Evolutionary conservation across 2,797 vertebrate species (phyloP).

Genomic region (Platyrinchus mystaceus): DNA sequence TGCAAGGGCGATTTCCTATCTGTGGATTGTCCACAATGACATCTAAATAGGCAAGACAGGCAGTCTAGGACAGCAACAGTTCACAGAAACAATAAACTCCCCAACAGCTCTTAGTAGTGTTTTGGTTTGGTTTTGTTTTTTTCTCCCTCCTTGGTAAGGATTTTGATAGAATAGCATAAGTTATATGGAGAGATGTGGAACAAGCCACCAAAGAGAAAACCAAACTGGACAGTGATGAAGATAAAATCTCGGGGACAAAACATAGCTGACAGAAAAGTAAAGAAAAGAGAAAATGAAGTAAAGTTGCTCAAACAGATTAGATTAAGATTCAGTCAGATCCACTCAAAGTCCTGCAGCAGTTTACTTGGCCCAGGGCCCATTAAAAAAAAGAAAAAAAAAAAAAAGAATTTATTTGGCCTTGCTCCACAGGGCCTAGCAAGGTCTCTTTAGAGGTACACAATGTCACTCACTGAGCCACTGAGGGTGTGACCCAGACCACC

Average conservation of each 20-base stretch:
- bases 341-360: background rate
- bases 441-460: background rate
- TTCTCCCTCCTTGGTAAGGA: background rate
- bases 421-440: background rate
- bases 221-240: background rate
- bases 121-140: background rate
- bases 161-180: background rate
- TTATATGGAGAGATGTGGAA: background rate
- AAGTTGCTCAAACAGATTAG: background rate
- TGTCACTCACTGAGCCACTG: background rate
- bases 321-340: background rate
- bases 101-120: background rate
- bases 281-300: background rate
- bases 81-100: background rate
- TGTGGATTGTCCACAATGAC: background rate
- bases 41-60: background rate
- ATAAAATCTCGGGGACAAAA: background rate
- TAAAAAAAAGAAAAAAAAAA: background rate
- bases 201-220: background rate
- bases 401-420: background rate
- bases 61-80: background rate
- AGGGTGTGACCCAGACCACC: background rate
- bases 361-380: background rate
- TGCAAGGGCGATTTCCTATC: background rate
- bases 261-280: background rate